Conservation (phyloP, 2,888 invertebrate species). For the Rugalucina vietnamica region DNA sequence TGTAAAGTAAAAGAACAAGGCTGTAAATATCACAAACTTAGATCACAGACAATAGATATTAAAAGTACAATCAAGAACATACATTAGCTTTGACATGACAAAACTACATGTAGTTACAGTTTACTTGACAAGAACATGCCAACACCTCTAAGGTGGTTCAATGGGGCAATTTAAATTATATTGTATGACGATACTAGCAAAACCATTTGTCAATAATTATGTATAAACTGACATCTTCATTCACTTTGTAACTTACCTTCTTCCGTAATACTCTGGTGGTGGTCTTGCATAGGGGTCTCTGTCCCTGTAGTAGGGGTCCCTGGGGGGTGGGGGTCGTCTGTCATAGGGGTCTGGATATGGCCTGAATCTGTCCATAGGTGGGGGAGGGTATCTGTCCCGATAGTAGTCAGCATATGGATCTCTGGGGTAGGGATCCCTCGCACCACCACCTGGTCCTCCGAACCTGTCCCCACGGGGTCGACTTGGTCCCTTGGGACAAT, state of each 20-base stretch:
- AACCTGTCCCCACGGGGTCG: not conserved
- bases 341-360: constrained; percentile 78
- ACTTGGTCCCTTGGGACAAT: constrained; percentile 88
- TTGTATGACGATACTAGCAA: too few species aligned
- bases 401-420: constrained; percentile 74
- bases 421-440: constrained; percentile 49
- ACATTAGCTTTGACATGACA: too few species aligned
- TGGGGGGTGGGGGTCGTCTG: constrained; percentile 66
- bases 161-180: too few species aligned
- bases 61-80: too few species aligned
- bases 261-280: constrained; percentile 75
- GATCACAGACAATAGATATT: too few species aligned
- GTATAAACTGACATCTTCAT: too few species aligned
- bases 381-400: constrained; percentile 73
- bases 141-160: too few species aligned
- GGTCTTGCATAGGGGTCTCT: constrained; percentile 75
- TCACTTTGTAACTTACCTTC: constrained; percentile 55
- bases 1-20: constrained; percentile 54
- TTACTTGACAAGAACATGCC: too few species aligned
- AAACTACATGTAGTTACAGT: too few species aligned
- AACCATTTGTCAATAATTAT: too few species aligned
- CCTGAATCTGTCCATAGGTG: constrained; percentile 73
- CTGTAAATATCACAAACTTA: too few species aligned
- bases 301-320: constrained; percentile 70
- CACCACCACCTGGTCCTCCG: constrained; percentile 19